Conservation (phyloP, 2,113 vertebrate species). For the Entelurus aequoreus region DNA sequence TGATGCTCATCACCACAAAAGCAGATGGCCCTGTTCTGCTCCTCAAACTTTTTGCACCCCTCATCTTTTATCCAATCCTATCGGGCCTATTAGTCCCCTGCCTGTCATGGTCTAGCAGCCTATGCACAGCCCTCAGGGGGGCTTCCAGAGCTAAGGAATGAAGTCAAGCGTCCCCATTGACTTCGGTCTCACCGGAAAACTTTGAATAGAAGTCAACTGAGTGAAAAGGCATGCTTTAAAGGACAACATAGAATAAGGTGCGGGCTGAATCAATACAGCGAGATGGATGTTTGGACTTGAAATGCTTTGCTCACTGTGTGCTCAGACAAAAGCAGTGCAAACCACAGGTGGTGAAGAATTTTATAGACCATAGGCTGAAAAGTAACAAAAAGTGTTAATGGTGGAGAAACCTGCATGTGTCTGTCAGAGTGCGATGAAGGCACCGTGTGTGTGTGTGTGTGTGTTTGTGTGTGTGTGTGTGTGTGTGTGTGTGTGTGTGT, state of each 20-base stretch:
- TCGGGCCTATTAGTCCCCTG: slow-evolving; percentile 73
- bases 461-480: no score
- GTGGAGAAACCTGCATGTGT: slow-evolving; percentile 52
- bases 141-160: slow-evolving; percentile 63
- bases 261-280: slow-evolving; percentile 62
- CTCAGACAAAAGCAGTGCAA: slow-evolving; percentile 56
- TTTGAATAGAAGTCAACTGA: slow-evolving; percentile 73
- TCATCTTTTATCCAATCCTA: slow-evolving; percentile 66
- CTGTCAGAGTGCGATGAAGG: slow-evolving; percentile 59
- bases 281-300: slow-evolving; percentile 51
- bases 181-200: slow-evolving; percentile 64
- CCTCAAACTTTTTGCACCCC: slow-evolving; percentile 58
- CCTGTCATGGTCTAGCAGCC: slow-evolving; percentile 63
- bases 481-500: slow-evolving; percentile 7
- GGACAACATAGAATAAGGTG: slow-evolving; percentile 65
- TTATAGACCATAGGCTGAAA: slow-evolving; percentile 55
- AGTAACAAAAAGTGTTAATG: slow-evolving; percentile 60
- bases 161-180: slow-evolving; percentile 71
- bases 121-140: slow-evolving; percentile 62
- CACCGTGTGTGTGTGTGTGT: slow-evolving; percentile 17
- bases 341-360: slow-evolving; percentile 61
- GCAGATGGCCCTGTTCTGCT: slow-evolving; percentile 71
- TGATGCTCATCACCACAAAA: slow-evolving; percentile 75
- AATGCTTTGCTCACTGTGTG: slow-evolving; percentile 55
- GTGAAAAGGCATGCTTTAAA: slow-evolving; percentile 71